Evolutionary conservation across 2,113 vertebrate genomes (phyloP).

Genomic region (Mormyrus lacerda): DNA sequence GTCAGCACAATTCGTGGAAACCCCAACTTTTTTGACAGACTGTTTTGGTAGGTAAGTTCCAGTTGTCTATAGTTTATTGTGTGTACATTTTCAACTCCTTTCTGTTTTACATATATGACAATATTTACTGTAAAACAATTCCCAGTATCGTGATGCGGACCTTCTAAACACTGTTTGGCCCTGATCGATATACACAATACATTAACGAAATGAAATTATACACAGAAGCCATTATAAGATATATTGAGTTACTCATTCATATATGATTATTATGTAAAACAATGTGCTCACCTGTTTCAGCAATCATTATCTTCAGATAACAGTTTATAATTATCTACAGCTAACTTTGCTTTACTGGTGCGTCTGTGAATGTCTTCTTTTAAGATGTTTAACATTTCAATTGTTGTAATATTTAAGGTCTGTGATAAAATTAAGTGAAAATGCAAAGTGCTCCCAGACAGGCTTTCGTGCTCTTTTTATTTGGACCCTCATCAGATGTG

Average conservation of each 20-base stretch:
- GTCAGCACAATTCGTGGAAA: not conserved
- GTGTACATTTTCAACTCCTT: not conserved
- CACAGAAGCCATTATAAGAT: not conserved
- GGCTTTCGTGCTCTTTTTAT: not conserved
- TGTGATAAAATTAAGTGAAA: too few relatives aligned
- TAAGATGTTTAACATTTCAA: not conserved
- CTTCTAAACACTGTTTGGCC: not conserved
- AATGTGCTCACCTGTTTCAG: not conserved
- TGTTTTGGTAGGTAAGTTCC: not conserved
- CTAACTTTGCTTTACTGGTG: not conserved
- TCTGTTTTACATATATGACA: not conserved
- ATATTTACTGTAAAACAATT: not conserved
- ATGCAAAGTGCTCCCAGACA: not conserved
- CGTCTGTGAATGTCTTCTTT: not conserved
- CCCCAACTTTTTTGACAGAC: not conserved
- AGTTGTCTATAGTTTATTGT: not conserved
- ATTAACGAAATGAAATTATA: not conserved
- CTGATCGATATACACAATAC: not conserved
- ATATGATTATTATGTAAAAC: not conserved
- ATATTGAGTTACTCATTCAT: not conserved
- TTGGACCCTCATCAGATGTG: not conserved
- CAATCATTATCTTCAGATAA: not conserved
- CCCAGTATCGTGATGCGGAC: not conserved
- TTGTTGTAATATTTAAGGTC: not conserved
- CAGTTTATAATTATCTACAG: not conserved